These are phyloP conservation scores for Anoura caudifer DNA, from an alignment of 2,113 vertebrate species.

Conservation along the genomic window DNA sequence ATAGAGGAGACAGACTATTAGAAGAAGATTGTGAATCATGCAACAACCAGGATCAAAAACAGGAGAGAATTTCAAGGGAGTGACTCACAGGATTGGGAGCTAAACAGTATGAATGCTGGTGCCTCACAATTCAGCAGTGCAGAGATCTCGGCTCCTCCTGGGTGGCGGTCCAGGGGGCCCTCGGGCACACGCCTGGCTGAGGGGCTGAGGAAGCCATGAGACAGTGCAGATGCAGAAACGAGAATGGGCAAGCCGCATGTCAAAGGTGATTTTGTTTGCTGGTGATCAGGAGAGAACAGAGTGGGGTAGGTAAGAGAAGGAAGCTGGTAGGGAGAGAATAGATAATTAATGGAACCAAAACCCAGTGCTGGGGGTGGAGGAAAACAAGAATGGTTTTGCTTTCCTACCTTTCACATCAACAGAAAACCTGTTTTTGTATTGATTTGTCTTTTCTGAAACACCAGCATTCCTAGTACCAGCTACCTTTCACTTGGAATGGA, in stretches of 20 bases:
- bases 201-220: background rate
- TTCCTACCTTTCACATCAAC: slow-evolving; percentile 4
- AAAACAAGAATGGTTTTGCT: background rate
- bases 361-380: background rate
- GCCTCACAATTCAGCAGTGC: background rate
- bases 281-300: background rate
- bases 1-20: background rate
- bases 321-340: background rate
- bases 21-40: background rate
- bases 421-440: background rate
- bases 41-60: background rate
- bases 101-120: rapidly evolving
- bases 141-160: too few relatives aligned
- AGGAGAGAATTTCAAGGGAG: background rate
- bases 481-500: background rate
- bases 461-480: background rate
- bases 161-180: background rate
- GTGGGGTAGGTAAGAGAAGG: background rate
- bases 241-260: rapidly evolving
- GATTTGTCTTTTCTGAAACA: background rate
- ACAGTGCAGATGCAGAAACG: too few relatives aligned
- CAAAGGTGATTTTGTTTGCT: background rate
- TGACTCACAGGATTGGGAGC: background rate
- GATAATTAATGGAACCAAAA: background rate
- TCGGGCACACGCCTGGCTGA: rapidly evolving